Conservation (phyloP, 2,113 vertebrate genomes). For the Chionodraco myersi region DNA sequence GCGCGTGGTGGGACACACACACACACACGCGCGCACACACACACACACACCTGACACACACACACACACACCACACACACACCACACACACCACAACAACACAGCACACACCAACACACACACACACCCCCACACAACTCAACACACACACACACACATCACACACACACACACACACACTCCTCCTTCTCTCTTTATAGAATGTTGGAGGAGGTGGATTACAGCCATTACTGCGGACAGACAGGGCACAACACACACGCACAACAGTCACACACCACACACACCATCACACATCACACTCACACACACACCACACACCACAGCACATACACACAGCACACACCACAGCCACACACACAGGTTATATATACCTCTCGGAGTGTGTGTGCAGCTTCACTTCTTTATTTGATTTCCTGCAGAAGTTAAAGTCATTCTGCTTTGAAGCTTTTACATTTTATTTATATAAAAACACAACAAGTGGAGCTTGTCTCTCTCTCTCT, state of each 20-base stretch:
- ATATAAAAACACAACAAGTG: too few relatives aligned
- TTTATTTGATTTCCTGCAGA: too few relatives aligned
- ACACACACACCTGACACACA: conserved; percentile 3
- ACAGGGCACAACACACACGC: too few relatives aligned
- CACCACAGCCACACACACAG: background rate
- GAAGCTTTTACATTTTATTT: too few relatives aligned
- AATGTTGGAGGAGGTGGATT: conserved; percentile 38
- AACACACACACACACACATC: background rate
- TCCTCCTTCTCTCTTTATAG: conserved; percentile 21
- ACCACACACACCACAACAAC: background rate
- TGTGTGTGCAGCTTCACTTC: too few relatives aligned
- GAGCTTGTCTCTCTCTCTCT: too few relatives aligned
- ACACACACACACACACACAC: background rate
- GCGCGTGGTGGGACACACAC: conserved; percentile 13
- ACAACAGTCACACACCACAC: background rate
- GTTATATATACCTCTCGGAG: too few relatives aligned
- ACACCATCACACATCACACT: background rate
- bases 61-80: conserved; percentile 50
- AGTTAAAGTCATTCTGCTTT: too few relatives aligned
- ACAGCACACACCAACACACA: background rate
- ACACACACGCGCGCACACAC: background rate
- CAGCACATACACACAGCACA: background rate
- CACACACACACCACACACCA: too few relatives aligned
- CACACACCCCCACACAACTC: conserved; percentile 17
- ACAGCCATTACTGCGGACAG: conserved; percentile 1